Base-by-base conservation (phyloP, 1,140 invertebrate species). In the Gryon sp. region DNA sequence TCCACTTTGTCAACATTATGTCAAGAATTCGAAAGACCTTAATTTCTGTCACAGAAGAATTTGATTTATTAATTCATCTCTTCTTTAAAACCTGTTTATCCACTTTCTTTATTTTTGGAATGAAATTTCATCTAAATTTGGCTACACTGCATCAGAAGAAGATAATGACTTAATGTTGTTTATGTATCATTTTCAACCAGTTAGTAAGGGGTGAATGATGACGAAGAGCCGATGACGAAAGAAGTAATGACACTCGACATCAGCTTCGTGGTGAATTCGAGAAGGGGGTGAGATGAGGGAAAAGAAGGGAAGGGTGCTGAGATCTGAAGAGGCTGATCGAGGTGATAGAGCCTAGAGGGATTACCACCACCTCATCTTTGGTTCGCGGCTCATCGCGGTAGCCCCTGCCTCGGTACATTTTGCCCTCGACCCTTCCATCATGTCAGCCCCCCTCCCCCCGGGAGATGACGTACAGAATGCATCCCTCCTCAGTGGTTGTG, bases 331-430 rank as follows among this genome's bases (percentile, higher is more conserved):
- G 66, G 74, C 55, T 77, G 74, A 77, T 77, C 60, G 60, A 60
- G 73, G 69, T 48, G 79, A 81, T 69, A 78, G 76, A 74, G 66
- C 70, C 79, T 53, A 77, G 76, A 78, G 83, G 76, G 81, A 84
- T 86, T 84, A 84, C 82, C 80, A 82, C 82, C 80, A 82, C 76
- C 76, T 72, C 79, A 62, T 76, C 52, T 76, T 65, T 65, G 24
- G 36, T 66, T 62, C 26, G 16, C 59, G 53, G 65, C 79, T 73
- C 80, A 66, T 76, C 79, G 32, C 50, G 30, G 55, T 52, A 77
- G 43, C 36, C 63, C 55, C 69, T 63, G 41, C 53, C 50, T 57
- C 57, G 40, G 19, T 46, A 34, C 59, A 70, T 62, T 62, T 53
- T 80, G 60, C 68, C 77, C 72, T 63, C 76, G 69, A 83, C 79